Base-by-base conservation (phyloP, 2,113 vertebrate genomes). In the Chascanopsetta lugubris region DNA sequence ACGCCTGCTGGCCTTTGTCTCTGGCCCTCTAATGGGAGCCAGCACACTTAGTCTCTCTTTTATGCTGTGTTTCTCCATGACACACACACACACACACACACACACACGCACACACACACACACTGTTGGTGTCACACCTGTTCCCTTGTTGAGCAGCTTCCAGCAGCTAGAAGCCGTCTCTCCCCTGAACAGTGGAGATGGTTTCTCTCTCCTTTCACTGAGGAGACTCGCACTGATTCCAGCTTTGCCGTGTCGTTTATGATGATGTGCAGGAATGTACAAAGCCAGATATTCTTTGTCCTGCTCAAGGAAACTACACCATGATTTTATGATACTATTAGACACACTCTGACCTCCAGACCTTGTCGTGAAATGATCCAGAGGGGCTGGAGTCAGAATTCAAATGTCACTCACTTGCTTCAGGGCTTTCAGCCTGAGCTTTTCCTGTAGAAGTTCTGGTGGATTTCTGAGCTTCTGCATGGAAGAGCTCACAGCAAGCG, bases 11-110 rank as follows among this genome's bases (percentile, higher is more conserved):
- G 47, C 61, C 50, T 32, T 30, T 34, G 26, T 73, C 26, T 27
- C 80, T 67, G 74, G 42, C 61, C 13, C 45, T 58, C 72, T 83
- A 67, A 83, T 78, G 75, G 78, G 57, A 61, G 73, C 48, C n/a
- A 6, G 50, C 75, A 66, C 72, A 43, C 73, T 50, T 36, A 3
- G 21, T 48, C 62, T 77, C 45, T 62, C 17, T 67, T 61, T 58
- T 22, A 51, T 12, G 11, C 30, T 30, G 21, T 40, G 15, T 66
- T 61, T 54, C 46, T 60, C 53, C 43, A 9, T 58, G 50, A 73
- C 61, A 47, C 5, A 54, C 49, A 8, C 36, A 15, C 54, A 49
- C 25, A 55, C 27, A 43, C 17, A 43, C 36, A 40, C 36, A 45
- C 18, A 21, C 18, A 4, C 7, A 36, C 34, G 13, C 34, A 36